Base-by-base conservation (phyloP, 2,888 invertebrate species). In the Empis livida region DNA sequence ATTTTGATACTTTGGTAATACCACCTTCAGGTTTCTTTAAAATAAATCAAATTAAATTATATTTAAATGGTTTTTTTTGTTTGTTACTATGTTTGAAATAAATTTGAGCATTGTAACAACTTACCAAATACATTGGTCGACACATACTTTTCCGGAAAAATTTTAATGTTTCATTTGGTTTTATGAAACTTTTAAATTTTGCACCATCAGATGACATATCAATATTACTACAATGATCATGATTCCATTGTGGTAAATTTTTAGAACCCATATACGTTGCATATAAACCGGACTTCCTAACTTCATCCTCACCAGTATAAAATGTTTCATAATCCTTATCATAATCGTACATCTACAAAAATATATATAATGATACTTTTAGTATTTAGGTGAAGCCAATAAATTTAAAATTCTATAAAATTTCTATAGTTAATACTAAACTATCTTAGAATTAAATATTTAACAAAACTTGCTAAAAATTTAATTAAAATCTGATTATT, bases 81-180 rank as follows among this genome's bases (percentile, higher is more conserved):
- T 31, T 23, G 42, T 41, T 13, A 2, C 39, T 41, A n/a, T 17
- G 1, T 37, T 37, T 23, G 5, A 6, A 1, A 47, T 30, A 20
- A 14, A 10, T 23, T 40, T 27, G 13, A 10, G 23, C 40, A 41
- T 35, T 32, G 31, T 27, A 27, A 27, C 9, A 8, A 68, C 77
- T 76, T 61, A 88, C 88, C 77, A 90, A 70, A 42, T 74, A 74
- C 23, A 84, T 83, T n/a, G 85, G 79, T 49, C 92, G 74, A 64
- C 92, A 93, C 59, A 92, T 74, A 61, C 89, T 89, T 63, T 88
- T 88, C 51, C 90, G 76, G 66, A 78, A 93, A 68, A 92, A 87
- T 49, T 80, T 64, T 0, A 90, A 64, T 0, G 76, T 74, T 13
- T 87, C 84, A 50, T 86, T 82, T 13, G 74, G 76, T 20, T 72